Evolutionary conservation across 2,797 vertebrate species (phyloP), one percentile per base, ranked within the genome.

Genomic region (Pempheris klunzingeri): DNA sequence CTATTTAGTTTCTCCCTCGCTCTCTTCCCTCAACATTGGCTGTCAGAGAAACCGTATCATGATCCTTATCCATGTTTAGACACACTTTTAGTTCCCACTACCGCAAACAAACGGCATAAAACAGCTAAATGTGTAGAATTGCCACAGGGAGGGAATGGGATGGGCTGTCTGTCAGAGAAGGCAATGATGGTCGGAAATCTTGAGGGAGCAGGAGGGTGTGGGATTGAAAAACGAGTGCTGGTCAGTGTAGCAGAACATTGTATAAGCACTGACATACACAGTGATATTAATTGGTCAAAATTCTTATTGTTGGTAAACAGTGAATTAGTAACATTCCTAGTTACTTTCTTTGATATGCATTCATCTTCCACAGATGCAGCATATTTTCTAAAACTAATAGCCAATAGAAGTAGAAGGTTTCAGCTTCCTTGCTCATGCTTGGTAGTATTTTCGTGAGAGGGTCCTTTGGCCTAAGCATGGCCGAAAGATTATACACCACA

Each of bases 111-210:
- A 36, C 41, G 34, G n/a, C 28, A 32, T 34, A 32, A n/a, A 59
- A 15, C 3, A 47, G 46, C 26, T 47, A 54, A 53, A 59, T 43
- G 46, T 11, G 22, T 34, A 58, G 32, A 53, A 47, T 15, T 43
- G 13, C 1, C 1, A 24, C 22, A 47, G 28, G 30, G 15, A 0
- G 12, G 24, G 17, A 65, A 46, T 64, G 75, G 66, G 39, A 41
- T 38, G 20, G n/a, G 26, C 22, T 47, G 38, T 68, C 47, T 77
- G 39, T 39, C 26, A 30, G 44, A 80, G 67, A 41, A 79, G 62
- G 63, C 60, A 74, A 43, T 71, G 55, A 67, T 55, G 50, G 32
- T 28, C 0, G 4, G 47, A 77, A 71, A 41, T 81, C 78, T 61
- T 74, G 44, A 7, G 22, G 39, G 54, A 74, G 36, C 24, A 44